These are phyloP conservation scores for Iselma pallidipennis DNA, from an alignment of 2,888 invertebrate species.

Conservation along the genomic window DNA sequence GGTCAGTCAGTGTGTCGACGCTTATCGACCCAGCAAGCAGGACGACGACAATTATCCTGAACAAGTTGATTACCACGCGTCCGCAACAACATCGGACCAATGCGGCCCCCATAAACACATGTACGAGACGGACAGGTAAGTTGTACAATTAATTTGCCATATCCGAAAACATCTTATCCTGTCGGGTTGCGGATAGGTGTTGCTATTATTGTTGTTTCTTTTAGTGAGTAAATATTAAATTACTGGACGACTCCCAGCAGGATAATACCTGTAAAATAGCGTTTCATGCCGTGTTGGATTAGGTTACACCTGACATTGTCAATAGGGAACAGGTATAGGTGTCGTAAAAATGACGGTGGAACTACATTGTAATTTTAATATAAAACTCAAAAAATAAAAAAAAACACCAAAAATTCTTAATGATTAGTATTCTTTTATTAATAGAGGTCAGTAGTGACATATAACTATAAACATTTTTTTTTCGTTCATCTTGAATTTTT, in stretches of 20 bases:
- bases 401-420: too few relatives aligned
- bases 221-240: neutral
- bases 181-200: neutral
- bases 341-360: neutral
- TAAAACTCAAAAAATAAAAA: too few relatives aligned
- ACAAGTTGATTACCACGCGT: constrained; percentile 44
- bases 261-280: neutral
- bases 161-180: neutral
- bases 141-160: neutral
- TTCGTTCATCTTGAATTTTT: neutral
- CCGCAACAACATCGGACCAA: constrained; percentile 44
- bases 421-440: neutral
- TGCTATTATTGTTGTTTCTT: neutral
- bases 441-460: neutral
- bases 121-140: constrained; percentile 51
- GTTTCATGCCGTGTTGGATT: neutral
- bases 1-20: constrained; percentile 54
- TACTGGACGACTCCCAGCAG: neutral
- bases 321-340: neutral
- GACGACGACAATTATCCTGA: constrained; percentile 34
- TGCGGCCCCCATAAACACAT: constrained; percentile 55
- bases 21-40: constrained; percentile 45
- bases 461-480: neutral
- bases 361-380: neutral
- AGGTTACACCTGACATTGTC: neutral